Base-by-base conservation (phyloP, 2,797 vertebrate genomes). In the Mico argentatus region DNA sequence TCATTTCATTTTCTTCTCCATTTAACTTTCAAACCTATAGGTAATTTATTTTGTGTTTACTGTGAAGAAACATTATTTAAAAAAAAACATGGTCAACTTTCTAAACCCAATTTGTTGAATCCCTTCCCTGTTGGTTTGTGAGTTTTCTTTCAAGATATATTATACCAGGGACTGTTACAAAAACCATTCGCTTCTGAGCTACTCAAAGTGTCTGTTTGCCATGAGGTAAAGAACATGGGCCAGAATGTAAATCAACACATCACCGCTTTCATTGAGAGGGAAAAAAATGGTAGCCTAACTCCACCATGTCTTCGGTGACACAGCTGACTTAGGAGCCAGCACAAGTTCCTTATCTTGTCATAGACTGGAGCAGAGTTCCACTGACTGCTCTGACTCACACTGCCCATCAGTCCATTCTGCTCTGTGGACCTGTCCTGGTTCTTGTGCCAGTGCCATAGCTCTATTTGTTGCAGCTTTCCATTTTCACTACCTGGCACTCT, bases 1-100 rank as follows among this genome's bases (percentile, higher is more conserved):
- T 76, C 48, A 33, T 75, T 96, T 92, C 61, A 80, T 89, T 72
- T 61, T 46, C 19, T 26, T 39, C 24, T 9, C 70, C 15, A 33
- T 55, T 96, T 90, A 80, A 81, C 3, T 19, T 94, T 92, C 70
- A n/a, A 88, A 72, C 91, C 70, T 75, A 67, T 55, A 52, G 84
- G 9, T 87, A 77, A 64, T 46, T 52, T 52, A 59, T 72, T 97
- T 91, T 95, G 26, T 55, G 30, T 44, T 44, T 26, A 36, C 61
- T 27, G 11, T 44, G 50, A n/a, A 75, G 70, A 92, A 73, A 64
- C 17, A 64, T 67, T 26, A 88, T n/a, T 76, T 33, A 7, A 52
- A 86, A 64, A 26, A 30, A 67, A n/a, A 88, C 30, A 59, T 2
- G 41, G 59, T 77, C 33, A 48, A 59, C 41, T 87, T 73, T 93